These are phyloP conservation scores for Glareola pratincola DNA, from an alignment of 2,113 vertebrate species.

Conservation along the genomic window DNA sequence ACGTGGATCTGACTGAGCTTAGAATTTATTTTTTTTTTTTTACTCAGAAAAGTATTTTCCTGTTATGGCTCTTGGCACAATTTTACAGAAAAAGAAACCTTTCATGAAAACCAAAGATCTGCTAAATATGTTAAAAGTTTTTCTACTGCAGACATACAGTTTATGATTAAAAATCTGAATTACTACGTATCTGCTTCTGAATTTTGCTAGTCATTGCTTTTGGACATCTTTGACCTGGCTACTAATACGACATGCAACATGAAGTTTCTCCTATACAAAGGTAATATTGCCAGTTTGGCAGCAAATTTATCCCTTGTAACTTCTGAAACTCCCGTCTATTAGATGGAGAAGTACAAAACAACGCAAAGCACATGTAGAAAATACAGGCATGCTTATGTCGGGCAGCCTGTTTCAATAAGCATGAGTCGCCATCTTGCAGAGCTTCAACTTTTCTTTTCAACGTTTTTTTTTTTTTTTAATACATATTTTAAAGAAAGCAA, in stretches of 20 bases:
- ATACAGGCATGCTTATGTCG: not conserved
- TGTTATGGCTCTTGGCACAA: not conserved
- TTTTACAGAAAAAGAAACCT: not conserved
- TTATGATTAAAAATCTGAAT: not conserved
- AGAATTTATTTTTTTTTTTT: not conserved
- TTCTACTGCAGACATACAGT: not conserved
- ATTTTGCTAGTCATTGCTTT: not conserved
- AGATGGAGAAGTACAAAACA: not conserved
- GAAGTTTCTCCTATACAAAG: not conserved
- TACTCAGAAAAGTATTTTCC: not conserved
- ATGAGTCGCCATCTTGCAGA: not conserved
- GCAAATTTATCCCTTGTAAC: not conserved
- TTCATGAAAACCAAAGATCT: not conserved
- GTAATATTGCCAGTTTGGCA: not conserved
- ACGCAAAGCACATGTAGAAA: not conserved
- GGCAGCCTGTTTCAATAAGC: constrained; percentile 1
- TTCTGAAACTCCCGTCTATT: not conserved
- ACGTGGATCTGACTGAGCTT: not conserved
- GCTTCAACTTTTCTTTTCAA: not conserved
- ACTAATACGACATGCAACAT: not conserved
- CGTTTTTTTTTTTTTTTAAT: not conserved
- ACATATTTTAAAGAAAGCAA: not conserved
- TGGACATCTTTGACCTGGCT: not conserved
- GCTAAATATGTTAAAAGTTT: not conserved
- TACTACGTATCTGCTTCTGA: not conserved